Conservation (phyloP, 2,797 vertebrate species). For the Sebastes itinus region DNA sequence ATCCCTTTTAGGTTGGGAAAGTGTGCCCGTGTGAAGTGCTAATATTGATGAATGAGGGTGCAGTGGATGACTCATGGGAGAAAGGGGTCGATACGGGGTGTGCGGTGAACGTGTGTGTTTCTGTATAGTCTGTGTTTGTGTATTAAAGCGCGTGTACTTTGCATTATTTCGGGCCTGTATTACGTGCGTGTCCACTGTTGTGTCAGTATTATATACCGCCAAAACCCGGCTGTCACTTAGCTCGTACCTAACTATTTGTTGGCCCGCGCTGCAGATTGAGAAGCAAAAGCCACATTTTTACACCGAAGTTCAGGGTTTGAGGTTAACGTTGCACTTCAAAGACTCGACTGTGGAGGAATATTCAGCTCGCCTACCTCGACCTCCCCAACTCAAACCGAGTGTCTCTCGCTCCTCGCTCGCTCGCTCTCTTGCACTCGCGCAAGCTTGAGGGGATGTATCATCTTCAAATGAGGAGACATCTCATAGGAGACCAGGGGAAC, state of each 20-base stretch:
- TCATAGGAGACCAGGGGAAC: slow-evolving; percentile 49
- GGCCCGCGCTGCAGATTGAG: background rate
- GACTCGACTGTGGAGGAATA: slow-evolving; percentile 19
- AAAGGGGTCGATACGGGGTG: slow-evolving; percentile 48
- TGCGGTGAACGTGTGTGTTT: background rate
- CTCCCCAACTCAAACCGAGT: slow-evolving; percentile 9
- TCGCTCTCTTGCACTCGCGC: slow-evolving; percentile 4
- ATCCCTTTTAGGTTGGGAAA: background rate
- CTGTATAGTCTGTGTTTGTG: slow-evolving; percentile 8
- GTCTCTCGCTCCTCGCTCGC: background rate
- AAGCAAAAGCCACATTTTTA: slow-evolving; percentile 14
- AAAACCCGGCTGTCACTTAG: background rate
- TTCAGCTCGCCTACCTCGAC: slow-evolving; percentile 47
- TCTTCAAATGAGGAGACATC: slow-evolving; percentile 68
- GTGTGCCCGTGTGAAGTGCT: slow-evolving; percentile 27
- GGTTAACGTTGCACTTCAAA: slow-evolving; percentile 49
- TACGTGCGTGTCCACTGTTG: background rate
- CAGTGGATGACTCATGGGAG: slow-evolving; percentile 63
- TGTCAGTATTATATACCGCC: background rate
- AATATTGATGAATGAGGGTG: slow-evolving; percentile 76
- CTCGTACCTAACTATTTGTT: background rate
- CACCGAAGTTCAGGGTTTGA: slow-evolving; percentile 36
- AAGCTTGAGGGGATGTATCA: slow-evolving; percentile 64
- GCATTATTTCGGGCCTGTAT: background rate
- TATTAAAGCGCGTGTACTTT: slow-evolving; percentile 6